Base-by-base conservation (phyloP, 1,140 invertebrate genomes). In the Bombus fervidus region DNA sequence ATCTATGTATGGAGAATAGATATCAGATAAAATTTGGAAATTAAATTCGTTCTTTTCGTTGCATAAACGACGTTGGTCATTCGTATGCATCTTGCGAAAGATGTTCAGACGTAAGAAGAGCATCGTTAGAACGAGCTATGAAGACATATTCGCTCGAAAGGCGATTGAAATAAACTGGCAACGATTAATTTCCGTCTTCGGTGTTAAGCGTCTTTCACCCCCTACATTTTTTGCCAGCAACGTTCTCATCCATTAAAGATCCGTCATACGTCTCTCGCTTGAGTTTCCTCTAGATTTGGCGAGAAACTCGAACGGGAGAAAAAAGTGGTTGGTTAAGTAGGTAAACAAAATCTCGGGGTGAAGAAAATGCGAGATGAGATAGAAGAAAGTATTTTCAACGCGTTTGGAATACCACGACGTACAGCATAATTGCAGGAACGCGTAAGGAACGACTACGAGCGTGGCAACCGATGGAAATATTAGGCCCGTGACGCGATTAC, bases 211-310 rank as follows among this genome's bases (percentile, higher is more conserved):
- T 59, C 57, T 39, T 68, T n/a, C 25, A 34, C 64, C 34, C 64
- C 28, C 31, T 34, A n/a, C 13, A 31, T 69, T 73, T 39, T 80
- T 81, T 62, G 47, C 69, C 39, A 59, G 34, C 47, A 59, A 78
- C 79, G 83, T 86, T 84, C 68, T 37, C 64, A 47, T 34, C 79
- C 76, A 76, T 90, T 86, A 85, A 87, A 78, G 78, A 81, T 68
- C 59, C 47, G n/a, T n/a, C 76, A 25, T 62, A 34, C 87, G 72
- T 53, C 66, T 74, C 47, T 73, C 62, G 64, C 25, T 39, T 37
- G 31, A 37, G n/a, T 37, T 37, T 41, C n/a, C 78, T 34, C 3
- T 10, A 25, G 57, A 47, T 64, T 47, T 31, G 13, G 0, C 34
- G 62, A 53, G 57, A 62, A 34, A 18, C 53, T 72, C n/a, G 39